phyloP scores from a whole-genome alignment of 2,113 vertebrate genomes.

The Pipra filicauda region DNA sequence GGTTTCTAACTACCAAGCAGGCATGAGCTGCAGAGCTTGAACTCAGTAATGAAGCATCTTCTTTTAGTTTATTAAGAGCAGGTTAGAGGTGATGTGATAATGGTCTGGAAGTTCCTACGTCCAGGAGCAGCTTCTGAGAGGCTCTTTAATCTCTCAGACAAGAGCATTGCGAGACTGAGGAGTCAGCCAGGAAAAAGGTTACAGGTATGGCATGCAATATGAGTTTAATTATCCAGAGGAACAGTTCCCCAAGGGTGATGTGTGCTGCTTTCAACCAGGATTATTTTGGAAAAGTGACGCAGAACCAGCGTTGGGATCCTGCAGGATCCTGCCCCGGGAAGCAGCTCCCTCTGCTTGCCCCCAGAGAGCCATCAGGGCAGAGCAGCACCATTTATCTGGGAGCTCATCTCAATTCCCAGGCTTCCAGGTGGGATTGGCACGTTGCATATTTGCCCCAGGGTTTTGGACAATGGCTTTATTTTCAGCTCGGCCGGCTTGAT shows the following conservation, averaged over 20 bases:
- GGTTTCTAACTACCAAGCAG: not conserved
- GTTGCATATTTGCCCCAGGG: not conserved
- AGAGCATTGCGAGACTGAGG: not conserved
- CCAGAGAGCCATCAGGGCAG: not conserved
- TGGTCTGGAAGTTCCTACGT: not conserved
- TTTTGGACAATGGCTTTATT: not conserved
- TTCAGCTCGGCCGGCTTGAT: not conserved
- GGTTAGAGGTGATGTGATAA: constrained; percentile 21
- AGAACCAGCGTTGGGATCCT: not conserved
- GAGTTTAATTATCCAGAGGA: not conserved
- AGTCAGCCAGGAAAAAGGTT: not conserved
- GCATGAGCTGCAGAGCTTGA: not conserved
- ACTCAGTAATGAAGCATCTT: not conserved
- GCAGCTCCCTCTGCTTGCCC: not conserved
- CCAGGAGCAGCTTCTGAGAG: not conserved
- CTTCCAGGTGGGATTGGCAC: not conserved
- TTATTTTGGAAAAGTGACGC: not conserved
- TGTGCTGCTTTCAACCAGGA: not conserved
- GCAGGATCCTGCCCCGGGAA: not conserved
- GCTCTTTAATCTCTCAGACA: not conserved
- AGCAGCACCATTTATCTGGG: fast-evolving
- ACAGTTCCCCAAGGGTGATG: not conserved
- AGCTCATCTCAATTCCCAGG: not conserved
- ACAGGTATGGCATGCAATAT: not conserved
- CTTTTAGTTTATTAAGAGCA: not conserved